These are phyloP conservation scores for Pimpla rufipes DNA, from an alignment of 2,888 invertebrate species.

Conservation along the genomic window DNA sequence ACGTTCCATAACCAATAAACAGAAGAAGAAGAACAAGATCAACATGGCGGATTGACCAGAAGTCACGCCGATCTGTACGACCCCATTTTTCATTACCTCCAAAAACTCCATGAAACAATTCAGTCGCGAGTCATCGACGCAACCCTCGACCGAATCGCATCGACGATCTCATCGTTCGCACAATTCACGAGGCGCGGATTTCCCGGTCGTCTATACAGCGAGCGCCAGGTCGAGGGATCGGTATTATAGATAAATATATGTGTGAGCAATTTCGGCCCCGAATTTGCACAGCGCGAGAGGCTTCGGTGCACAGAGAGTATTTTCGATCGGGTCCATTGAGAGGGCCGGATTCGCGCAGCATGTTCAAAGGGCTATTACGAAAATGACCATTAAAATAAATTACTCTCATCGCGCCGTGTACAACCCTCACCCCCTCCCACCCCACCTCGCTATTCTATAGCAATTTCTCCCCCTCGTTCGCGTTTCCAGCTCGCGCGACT, in stretches of 20 bases:
- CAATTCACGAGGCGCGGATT: constrained; percentile 30
- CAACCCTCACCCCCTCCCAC: constrained; percentile 15
- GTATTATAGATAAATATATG: constrained; percentile 51
- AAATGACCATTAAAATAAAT: constrained; percentile 84
- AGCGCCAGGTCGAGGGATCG: constrained; percentile 20
- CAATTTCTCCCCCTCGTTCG: constrained; percentile 39
- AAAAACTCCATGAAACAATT: too few species aligned
- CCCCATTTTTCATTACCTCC: too few species aligned
- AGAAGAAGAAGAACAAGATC: too few species aligned
- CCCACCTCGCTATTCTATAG: constrained; percentile 39
- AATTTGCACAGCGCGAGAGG: constrained; percentile 31
- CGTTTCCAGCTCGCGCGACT: constrained; percentile 34
- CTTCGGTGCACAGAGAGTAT: constrained; percentile 42
- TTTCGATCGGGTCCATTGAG: constrained; percentile 62
- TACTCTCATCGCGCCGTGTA: constrained; percentile 76
- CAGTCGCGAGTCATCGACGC: too few species aligned
- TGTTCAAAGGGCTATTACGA: constrained; percentile 83
- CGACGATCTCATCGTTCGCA: constrained; percentile 9
- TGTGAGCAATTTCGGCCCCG: constrained; percentile 23
- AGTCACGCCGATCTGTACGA: too few species aligned
- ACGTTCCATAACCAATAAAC: too few species aligned
- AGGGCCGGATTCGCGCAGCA: constrained; percentile 71
- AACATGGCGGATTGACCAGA: too few species aligned
- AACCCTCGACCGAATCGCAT: too few species aligned
- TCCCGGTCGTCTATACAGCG: not conserved